These are phyloP conservation scores for Andricus quercusramuli DNA, from an alignment of 2,888 invertebrate species.

Conservation along the genomic window DNA sequence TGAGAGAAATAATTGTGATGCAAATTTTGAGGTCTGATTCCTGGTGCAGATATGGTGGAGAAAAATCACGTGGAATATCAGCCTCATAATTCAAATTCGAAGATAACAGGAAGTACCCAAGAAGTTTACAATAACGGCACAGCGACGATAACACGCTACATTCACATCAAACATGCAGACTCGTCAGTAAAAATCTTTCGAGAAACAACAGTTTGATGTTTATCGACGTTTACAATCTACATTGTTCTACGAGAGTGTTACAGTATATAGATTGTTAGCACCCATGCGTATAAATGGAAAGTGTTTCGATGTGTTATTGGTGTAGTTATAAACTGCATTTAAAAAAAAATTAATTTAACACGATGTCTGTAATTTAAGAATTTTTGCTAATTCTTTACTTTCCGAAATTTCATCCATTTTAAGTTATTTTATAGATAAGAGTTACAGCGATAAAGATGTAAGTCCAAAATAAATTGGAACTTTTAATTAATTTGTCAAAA, in stretches of 20 bases:
- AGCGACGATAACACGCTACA: slow-evolving; percentile 77
- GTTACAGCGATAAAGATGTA: too few relatives aligned
- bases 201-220: slow-evolving; percentile 77
- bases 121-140: slow-evolving; percentile 65
- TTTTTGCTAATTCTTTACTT: neutral
- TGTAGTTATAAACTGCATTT: slow-evolving; percentile 60
- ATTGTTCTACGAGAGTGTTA: slow-evolving; percentile 31
- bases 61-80: slow-evolving; percentile 60
- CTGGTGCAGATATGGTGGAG: slow-evolving; percentile 60
- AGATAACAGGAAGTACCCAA: slow-evolving; percentile 56
- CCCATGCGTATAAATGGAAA: slow-evolving; percentile 28
- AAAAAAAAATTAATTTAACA: slow-evolving; percentile 3
- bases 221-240: slow-evolving; percentile 42
- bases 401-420: too few relatives aligned
- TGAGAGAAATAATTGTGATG: neutral
- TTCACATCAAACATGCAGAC: slow-evolving; percentile 77
- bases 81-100: slow-evolving; percentile 56
- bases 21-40: slow-evolving; percentile 44
- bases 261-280: slow-evolving; percentile 48
- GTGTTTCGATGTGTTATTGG: slow-evolving; percentile 60
- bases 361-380: neutral
- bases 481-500: neutral
- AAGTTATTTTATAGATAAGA: too few relatives aligned
- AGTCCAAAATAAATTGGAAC: neutral
- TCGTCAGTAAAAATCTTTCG: slow-evolving; percentile 78